Conservation (phyloP, 2,888 invertebrate species). For the Trachelus stipa region DNA sequence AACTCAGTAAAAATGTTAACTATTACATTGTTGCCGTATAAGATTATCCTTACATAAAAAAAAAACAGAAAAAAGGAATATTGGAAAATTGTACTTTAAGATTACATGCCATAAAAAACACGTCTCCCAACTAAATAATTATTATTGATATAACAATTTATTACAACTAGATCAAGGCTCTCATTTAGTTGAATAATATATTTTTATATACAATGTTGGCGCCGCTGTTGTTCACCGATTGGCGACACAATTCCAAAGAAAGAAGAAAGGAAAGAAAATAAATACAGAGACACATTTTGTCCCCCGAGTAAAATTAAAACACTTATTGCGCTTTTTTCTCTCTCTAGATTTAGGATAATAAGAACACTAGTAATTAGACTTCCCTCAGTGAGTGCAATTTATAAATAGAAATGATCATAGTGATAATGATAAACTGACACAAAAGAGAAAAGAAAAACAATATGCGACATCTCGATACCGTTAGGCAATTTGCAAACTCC, state of each 20-base stretch:
- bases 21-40: neutral
- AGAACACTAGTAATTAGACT: neutral
- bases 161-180: conserved; percentile 48
- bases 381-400: neutral
- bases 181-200: conserved; percentile 46
- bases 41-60: neutral
- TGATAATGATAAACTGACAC: neutral
- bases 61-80: neutral
- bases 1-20: neutral
- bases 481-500: neutral
- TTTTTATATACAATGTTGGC: conserved; percentile 39
- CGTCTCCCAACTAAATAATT: conserved; percentile 2
- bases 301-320: neutral
- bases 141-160: conserved; percentile 11
- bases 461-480: neutral
- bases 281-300: neutral
- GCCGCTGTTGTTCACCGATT: conserved; percentile 22
- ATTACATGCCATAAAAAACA: conserved; percentile 6
- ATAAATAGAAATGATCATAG: neutral
- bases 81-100: neutral
- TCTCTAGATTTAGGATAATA: neutral
- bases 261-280: neutral
- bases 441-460: neutral
- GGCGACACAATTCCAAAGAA: neutral
- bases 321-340: neutral